Evolutionary conservation across 2,888 invertebrate genomes (phyloP), one percentile per base, ranked within the genome.

Genomic region (Diogma glabrata): DNA sequence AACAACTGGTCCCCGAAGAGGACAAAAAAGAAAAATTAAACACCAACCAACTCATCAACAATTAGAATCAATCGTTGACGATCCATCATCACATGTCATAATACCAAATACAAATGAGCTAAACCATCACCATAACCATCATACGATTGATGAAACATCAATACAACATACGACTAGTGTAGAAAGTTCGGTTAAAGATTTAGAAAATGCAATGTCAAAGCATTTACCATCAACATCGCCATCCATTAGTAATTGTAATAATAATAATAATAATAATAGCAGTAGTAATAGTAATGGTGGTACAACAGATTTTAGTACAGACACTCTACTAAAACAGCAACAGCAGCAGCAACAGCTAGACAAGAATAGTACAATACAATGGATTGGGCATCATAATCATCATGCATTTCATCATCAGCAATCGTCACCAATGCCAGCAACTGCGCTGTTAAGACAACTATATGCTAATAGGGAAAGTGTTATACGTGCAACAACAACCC

Each of bases 141-240:
- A 43, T n/a, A 22, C 43, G n/a, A 43, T 43, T 14, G 43, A 43
- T 22, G 43, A 43, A 43, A 43, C 20, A 22, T n/a, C n/a, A n/a
- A n/a, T n/a, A n/a, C 43, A 43, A 22, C 14, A 9, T 14, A 14
- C 22, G 23, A 7, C 43, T 7, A 43, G 23, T 43, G 20, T 23
- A 14, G 43, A 43, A 43, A 43, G 43, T 1, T 87, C 90, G 2
- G 91, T 92, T 0, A 90, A 92, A 69, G 93, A 94, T 62, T 73
- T 95, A 59, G 94, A 95, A 68, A 91, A 93, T 63, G 94, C 91
- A 45, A 95, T 95, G 94, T 93, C 94, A 17, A 93, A 93, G 64
- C 94, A 94, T 72, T 72, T 95, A 52, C 88, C 88, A 3, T 76
- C 76, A 22, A 64, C 72, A 0, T 65, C 67, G 48, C 70, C 77